These are phyloP conservation scores for Tigriopus californicus DNA, from an alignment of 2,888 invertebrate species.

Conservation along the genomic window DNA sequence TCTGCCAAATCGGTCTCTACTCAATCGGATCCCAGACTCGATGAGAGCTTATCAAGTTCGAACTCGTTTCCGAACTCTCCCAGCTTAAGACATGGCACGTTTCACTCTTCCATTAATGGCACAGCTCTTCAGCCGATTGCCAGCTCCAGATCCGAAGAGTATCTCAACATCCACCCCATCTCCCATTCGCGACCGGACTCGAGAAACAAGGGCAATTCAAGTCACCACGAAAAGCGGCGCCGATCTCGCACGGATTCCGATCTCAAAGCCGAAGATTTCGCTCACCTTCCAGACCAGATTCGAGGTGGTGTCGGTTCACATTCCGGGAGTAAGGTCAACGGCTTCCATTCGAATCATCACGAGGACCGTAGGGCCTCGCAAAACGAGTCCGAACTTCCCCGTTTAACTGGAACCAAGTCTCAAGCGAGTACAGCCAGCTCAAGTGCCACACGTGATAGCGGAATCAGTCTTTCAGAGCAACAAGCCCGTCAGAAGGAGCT, in stretches of 20 bases:
- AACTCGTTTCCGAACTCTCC: slow-evolving; percentile 14
- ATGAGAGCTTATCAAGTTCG: slow-evolving; percentile 9
- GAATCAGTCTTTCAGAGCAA: slow-evolving; percentile 12
- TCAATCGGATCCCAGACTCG: neutral
- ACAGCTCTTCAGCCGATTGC: neutral
- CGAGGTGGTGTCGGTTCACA: too few species aligned
- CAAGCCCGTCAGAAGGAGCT: neutral
- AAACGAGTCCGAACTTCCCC: slow-evolving; percentile 9
- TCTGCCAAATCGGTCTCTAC: slow-evolving; percentile 11
- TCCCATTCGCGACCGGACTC: neutral
- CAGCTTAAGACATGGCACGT: neutral
- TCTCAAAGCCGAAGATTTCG: neutral
- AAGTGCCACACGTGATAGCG: slow-evolving; percentile 12
- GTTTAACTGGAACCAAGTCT: slow-evolving; percentile 15
- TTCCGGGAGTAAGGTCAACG: too few species aligned
- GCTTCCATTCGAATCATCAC: neutral
- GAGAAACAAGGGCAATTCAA: neutral
- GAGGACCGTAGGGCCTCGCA: neutral
- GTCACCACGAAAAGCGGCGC: neutral
- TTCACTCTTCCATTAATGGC: neutral
- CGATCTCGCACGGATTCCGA: neutral
- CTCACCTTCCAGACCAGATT: too few species aligned
- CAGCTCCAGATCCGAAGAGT: too few species aligned
- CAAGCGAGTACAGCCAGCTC: slow-evolving; percentile 14
- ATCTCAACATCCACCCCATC: neutral